Base-by-base conservation (phyloP, 2,113 vertebrate species). In the Ciconia stormi region DNA sequence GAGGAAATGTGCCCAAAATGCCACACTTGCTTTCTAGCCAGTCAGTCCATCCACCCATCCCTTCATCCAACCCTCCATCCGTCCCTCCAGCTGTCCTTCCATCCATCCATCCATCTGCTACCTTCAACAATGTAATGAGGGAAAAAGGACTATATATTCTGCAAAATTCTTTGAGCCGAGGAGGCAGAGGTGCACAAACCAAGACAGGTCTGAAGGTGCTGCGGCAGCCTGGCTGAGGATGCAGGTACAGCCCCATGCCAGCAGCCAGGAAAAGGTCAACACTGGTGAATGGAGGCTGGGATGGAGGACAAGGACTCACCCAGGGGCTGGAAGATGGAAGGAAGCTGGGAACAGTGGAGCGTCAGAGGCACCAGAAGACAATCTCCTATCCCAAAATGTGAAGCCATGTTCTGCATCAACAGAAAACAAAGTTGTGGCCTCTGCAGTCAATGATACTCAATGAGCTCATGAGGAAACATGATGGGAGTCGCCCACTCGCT, bases 371-470 rank as follows among this genome's bases (percentile, higher is more conserved):
- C 18, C 21, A 59, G 71, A 13, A 50, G 42, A 50, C 32, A 18
- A 50, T 83, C 76, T 77, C 32, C 25, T 65, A 7, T 15, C 18
- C 32, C 19, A 11, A 46, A 63, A 34, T 16, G 18, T 40, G 42
- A 66, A 91, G 25, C 23, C 14, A 4, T 7, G 34, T 52, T 88
- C 30, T 66, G 13, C 27, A 19, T 47, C 42, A 56, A 21, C 3
- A 14, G 18, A 67, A 70, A 34, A 29, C 62, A 63, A 46, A 36
- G 47, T n/a, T 74, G 66, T 59, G 26, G 27, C 12, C 56, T 73
- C 53, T 88, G 59, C 15, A 38, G 17, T 61, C 0, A 42, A 17
- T 0, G 0, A 5, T 23, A 10, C 12, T 36, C 40, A 23, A 13
- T 12, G 16, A 61, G 34, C 16, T 30, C 8, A 6, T 11, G 20